Percentiles rank a stretch among this genome's conserved stretches.
phyloP scores from a whole-genome alignment of 1,140 invertebrate genomes.

The Pseudomyrmex flavicornis region DNA sequence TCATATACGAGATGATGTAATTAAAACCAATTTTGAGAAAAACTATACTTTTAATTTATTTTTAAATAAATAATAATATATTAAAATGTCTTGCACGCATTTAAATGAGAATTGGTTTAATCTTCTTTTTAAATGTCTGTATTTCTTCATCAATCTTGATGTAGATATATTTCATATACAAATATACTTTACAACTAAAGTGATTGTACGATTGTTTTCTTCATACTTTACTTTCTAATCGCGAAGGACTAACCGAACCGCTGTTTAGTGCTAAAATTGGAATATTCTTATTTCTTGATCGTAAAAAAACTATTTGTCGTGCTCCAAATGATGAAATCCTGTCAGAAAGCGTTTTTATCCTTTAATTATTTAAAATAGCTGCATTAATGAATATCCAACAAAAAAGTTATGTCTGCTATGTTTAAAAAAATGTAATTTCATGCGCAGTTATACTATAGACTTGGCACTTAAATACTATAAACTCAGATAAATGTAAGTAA shows the following conservation, averaged over 20 bases:
- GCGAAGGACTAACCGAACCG: conserved; percentile 15
- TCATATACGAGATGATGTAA: no score
- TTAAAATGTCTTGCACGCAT: no score
- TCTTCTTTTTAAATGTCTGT: no score
- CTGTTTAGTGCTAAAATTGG: conserved; percentile 41
- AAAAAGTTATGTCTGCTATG: no score
- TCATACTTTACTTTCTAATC: conserved; percentile 70
- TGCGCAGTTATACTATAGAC: no score
- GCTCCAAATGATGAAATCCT: conserved; percentile 26
- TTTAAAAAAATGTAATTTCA: no score
- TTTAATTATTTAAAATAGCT: conserved; percentile 24
- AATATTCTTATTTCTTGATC: conserved; percentile 52
- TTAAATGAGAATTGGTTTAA: no score
- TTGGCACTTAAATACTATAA: not conserved
- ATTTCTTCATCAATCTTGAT: conserved; percentile 31
- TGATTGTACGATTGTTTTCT: conserved; percentile 56
- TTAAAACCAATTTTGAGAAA: no score
- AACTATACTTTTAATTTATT: no score
- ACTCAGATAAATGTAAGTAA: not conserved
- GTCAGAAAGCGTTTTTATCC: not conserved
- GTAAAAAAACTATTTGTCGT: conserved; percentile 18
- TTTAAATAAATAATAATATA: no score
- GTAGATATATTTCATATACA: conserved; percentile 20
- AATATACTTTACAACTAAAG: conserved; percentile 64
- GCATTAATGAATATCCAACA: not conserved